Base-by-base conservation (phyloP, 2,113 vertebrate genomes). In the Acanthisitta chloris region DNA sequence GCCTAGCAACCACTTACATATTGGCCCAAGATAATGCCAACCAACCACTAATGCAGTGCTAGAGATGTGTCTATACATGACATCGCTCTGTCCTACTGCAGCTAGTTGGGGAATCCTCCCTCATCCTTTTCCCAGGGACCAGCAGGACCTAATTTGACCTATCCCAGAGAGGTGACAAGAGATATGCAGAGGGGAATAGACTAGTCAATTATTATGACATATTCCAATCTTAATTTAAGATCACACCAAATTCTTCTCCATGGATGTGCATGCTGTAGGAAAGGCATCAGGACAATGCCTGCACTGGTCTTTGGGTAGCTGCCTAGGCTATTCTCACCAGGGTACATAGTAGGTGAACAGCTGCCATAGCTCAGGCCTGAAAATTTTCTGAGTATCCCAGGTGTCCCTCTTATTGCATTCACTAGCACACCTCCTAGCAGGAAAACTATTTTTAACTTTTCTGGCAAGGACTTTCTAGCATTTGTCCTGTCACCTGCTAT, bases 31-130 rank as follows among this genome's bases (percentile, higher is more conserved):
- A 20, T 31, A 55, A 33, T 5, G 26, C 49, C 0, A 1, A 65
- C 6, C 24, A 34, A 31, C 19, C 4, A 12, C 54, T 49, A 51
- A 51, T 4, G 14, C 42, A 11, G 24, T 31, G 54, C 38, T 42
- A 6, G 3, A 57, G 21, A 17, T 1, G 0, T 33, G 10, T 38
- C 73, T n/a, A 1, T 17, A 73, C 4, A 26, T 43, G 81, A 40
- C 26, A 51, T 13, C 0, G 3, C 82, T 90, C 52, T 49, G 29
- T 38, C 31, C n/a, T 10, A 5, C 42, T 73, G 58, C 14, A 42
- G 19, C 52, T 76, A 46, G 6, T 48, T 80, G 34, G 28, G 45
- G 17, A 82, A 13, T 9, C 8, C 18, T 70, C 24, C 29, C n/a
- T 85, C 34, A 36, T 74, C 7, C 25, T 83, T 84, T 51, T 59